phyloP scores from a whole-genome alignment of 1,140 invertebrate species.

The Hyles euphorbiae region DNA sequence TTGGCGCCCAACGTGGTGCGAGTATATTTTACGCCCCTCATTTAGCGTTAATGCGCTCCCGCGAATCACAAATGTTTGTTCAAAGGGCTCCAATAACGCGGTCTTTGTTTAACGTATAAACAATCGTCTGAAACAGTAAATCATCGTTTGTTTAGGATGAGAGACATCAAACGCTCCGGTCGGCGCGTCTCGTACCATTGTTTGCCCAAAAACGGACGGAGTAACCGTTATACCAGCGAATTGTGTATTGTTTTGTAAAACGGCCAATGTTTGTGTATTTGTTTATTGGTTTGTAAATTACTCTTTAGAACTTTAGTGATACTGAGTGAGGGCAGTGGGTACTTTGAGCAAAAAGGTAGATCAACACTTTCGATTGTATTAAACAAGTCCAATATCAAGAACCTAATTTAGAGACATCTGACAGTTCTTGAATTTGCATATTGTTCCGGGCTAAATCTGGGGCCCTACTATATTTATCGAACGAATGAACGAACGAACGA shows the following conservation, averaged over 20 bases:
- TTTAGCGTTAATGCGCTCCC: slow-evolving; percentile 26
- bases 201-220: slow-evolving; percentile 15
- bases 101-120: slow-evolving; percentile 15
- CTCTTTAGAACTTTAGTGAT: no score
- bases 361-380: no score
- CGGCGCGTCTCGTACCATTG: slow-evolving; percentile 18
- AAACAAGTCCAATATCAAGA: no score
- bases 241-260: slow-evolving; percentile 15
- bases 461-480: no score
- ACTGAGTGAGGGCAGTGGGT: no score
- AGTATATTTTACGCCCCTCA: slow-evolving; percentile 21
- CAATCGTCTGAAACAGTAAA: slow-evolving; percentile 11
- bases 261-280: neutral
- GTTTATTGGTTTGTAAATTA: no score
- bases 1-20: slow-evolving; percentile 42
- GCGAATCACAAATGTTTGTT: slow-evolving; percentile 22
- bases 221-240: slow-evolving; percentile 27
- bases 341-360: no score
- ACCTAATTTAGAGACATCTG: no score
- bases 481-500: no score
- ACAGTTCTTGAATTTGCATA: no score
- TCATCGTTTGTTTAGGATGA: slow-evolving; percentile 21
- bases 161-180: slow-evolving; percentile 11
- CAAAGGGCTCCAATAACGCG: slow-evolving; percentile 1
- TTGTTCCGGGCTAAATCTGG: no score